Conservation (phyloP, 2,888 invertebrate genomes). For the Tenthredo scrophulariae region DNA sequence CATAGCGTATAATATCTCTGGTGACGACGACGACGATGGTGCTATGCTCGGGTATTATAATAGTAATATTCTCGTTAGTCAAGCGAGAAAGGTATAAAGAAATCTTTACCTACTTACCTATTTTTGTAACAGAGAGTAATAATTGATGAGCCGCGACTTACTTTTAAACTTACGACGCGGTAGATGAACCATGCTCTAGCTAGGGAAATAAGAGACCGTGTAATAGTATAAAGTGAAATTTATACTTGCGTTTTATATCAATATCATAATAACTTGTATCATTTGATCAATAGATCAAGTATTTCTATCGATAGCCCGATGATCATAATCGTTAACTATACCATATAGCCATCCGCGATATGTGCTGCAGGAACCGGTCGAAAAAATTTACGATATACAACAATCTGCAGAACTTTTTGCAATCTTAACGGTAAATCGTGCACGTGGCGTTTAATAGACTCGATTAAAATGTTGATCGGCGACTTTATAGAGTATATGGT, state of each 20-base stretch:
- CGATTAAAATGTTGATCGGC: not conserved
- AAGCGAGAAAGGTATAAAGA: not conserved
- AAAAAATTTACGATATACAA: not conserved
- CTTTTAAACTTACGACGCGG: constrained; percentile 25
- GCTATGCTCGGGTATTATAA: not conserved
- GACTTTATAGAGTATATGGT: not conserved
- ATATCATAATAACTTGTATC: not conserved
- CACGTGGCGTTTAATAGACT: not conserved
- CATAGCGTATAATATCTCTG: not conserved
- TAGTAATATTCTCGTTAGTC: constrained; percentile 2
- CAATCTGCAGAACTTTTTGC: not conserved
- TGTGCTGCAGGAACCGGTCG: not conserved
- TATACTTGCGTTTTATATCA: constrained; percentile 1
- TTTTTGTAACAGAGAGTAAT: constrained; percentile 25
- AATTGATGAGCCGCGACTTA: constrained; percentile 49
- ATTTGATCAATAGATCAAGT: not conserved
- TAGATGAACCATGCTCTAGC: constrained; percentile 7
- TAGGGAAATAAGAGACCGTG: not conserved
- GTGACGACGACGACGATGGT: not conserved
- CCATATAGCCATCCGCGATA: not conserved
- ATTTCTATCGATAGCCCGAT: not conserved
- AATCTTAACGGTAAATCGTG: not conserved
- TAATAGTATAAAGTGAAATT: constrained; percentile 29
- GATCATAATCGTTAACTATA: not conserved
- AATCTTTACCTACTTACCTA: constrained; percentile 49